Evolutionary conservation across 2,888 invertebrate genomes (phyloP).

Genomic region (Electrophaes corylata): DNA sequence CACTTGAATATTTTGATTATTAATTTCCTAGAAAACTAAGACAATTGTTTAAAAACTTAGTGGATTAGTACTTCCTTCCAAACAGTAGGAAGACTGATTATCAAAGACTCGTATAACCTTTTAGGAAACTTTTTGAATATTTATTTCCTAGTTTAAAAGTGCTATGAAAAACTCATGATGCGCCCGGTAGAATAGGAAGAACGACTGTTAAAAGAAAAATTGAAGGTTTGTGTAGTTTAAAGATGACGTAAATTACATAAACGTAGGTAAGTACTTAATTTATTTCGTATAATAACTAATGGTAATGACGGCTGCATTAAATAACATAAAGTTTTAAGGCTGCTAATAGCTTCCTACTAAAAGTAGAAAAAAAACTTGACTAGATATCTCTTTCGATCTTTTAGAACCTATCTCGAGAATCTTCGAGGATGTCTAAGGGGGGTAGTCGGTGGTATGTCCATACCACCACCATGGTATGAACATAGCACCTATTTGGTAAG

Average conservation of each 20-base stretch:
- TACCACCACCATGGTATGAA: too few relatives aligned
- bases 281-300: neutral
- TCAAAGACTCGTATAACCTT: neutral
- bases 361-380: too few relatives aligned
- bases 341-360: neutral
- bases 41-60: neutral
- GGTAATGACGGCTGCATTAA: neutral
- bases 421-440: too few relatives aligned
- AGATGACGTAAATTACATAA: neutral
- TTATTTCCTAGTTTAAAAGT: neutral
- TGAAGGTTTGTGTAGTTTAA: neutral
- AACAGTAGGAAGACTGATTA: conserved; percentile 1
- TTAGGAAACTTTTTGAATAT: neutral
- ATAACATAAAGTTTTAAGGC: neutral
- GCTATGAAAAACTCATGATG: neutral
- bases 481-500: too few relatives aligned
- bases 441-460: too few relatives aligned
- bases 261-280: neutral
- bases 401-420: too few relatives aligned
- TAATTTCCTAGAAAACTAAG: neutral
- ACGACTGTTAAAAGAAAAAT: neutral
- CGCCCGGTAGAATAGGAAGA: neutral
- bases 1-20: conserved; percentile 1
- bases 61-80: neutral
- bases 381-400: too few relatives aligned